These are phyloP conservation scores for Eristalis pertinax DNA, from an alignment of 2,888 invertebrate genomes.

Conservation along the genomic window DNA sequence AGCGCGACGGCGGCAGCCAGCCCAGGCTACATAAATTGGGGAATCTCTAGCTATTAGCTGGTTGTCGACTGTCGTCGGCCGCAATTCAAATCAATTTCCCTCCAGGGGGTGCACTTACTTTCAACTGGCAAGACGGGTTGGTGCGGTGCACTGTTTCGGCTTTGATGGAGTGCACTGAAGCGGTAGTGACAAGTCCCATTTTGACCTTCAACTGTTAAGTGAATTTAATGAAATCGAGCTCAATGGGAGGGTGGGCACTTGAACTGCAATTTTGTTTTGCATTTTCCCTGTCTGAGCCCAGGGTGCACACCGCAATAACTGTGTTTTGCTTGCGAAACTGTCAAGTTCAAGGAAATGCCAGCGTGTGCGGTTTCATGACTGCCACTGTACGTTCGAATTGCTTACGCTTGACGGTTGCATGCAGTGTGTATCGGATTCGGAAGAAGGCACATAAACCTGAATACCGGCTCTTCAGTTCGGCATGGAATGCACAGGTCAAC, in stretches of 20 bases:
- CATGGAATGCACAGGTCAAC: conserved; percentile 64
- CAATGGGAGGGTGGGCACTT: conserved; percentile 44
- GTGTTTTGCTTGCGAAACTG: conserved; percentile 56
- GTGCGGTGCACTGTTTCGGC: conserved; percentile 8
- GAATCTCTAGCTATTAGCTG: conserved; percentile 13
- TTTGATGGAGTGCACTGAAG: conserved; percentile 40
- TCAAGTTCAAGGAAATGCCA: conserved; percentile 70
- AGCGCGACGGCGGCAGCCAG: not conserved
- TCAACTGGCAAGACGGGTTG: conserved; percentile 17
- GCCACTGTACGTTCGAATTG: conserved; percentile 55
- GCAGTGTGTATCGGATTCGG: conserved; percentile 39
- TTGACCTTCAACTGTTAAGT: conserved; percentile 66
- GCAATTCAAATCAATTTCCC: conserved; percentile 58
- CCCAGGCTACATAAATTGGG: conserved; percentile 36
- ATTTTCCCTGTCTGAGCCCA: conserved; percentile 24
- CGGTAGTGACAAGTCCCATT: conserved; percentile 26
- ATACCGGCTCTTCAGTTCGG: conserved; percentile 6
- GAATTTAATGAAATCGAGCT: conserved; percentile 69
- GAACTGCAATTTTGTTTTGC: conserved; percentile 30
- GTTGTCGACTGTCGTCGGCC: not conserved
- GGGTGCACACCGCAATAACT: not conserved
- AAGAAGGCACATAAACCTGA: conserved; percentile 59
- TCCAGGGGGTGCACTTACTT: conserved; percentile 51
- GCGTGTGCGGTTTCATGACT: conserved; percentile 32
- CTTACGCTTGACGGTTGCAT: conserved; percentile 22